A percentile compares a stretch with the other conserved stretches of the same genome.
These are phyloP conservation scores for Stenichneumon culpator DNA, from an alignment of 2,888 invertebrate species.

Conservation along the genomic window DNA sequence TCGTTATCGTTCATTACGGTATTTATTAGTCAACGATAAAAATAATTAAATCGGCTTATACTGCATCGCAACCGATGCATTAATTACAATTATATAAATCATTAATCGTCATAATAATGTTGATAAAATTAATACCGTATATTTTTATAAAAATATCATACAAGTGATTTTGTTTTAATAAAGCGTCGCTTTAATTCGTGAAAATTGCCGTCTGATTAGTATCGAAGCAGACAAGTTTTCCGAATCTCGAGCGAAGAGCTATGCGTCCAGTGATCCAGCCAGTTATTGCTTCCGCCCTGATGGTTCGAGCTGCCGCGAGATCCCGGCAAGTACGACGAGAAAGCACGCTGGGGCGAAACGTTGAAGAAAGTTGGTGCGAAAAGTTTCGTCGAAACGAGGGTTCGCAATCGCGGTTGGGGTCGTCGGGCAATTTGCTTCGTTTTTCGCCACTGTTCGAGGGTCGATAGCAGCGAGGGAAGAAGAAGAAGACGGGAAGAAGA, in stretches of 20 bases:
- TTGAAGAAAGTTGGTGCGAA: conserved; percentile 50
- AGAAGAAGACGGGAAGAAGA: conserved; percentile 1
- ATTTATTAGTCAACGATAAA: neutral
- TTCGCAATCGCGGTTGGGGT: conserved; percentile 58
- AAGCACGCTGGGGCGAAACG: conserved; percentile 21
- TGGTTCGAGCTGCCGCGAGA: neutral
- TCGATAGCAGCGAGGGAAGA: conserved; percentile 29
- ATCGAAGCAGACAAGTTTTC: neutral
- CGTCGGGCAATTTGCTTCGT: conserved; percentile 61
- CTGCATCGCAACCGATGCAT: neutral
- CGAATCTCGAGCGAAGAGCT: neutral
- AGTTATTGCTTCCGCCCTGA: conserved; percentile 5
- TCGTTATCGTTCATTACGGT: neutral
- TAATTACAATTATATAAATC: neutral
- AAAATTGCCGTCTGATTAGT: neutral
- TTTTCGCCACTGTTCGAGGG: conserved; percentile 33
- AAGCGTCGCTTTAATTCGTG: neutral
- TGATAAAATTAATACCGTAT: neutral
- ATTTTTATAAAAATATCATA: neutral
- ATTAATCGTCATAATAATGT: neutral
- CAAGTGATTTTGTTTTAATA: neutral
- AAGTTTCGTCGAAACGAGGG: conserved; percentile 54
- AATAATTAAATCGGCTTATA: neutral
- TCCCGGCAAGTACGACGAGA: conserved; percentile 17
- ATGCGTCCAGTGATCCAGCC: neutral